Percentiles rank a stretch among this genome's conserved stretches.
phyloP scores from a whole-genome alignment of 2,797 vertebrate genomes.

The Triplophysa yarkandensis region DNA sequence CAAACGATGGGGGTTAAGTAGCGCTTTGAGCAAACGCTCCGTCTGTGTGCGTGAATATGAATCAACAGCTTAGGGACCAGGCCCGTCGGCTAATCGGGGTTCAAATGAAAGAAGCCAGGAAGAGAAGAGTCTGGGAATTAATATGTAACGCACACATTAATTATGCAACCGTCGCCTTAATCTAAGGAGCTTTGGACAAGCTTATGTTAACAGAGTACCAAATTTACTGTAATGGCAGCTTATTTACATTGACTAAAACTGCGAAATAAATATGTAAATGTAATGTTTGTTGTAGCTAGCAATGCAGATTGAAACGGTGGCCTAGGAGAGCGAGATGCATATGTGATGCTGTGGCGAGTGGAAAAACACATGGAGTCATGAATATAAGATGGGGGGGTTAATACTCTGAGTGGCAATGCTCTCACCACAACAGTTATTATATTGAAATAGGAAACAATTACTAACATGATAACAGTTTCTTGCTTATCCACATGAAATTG shows the following conservation, averaged over 20 bases:
- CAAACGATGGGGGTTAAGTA: conserved; percentile 80
- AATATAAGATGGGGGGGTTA: conserved; percentile 49
- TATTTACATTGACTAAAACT: conserved; percentile 99
- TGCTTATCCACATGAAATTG: too few species aligned
- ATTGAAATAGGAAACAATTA: too few species aligned
- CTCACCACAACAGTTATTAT: conserved; percentile 4
- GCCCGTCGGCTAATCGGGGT: conserved; percentile 77
- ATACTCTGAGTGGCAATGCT: background rate
- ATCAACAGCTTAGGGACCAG: conserved; percentile 78
- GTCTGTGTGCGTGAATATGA: conserved; percentile 79
- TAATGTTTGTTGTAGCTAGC: conserved; percentile 99
- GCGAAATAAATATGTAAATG: conserved; percentile 99
- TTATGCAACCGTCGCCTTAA: conserved; percentile 96
- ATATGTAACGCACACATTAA: conserved; percentile 88
- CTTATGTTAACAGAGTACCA: conserved; percentile 99
- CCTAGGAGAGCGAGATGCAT: conserved; percentile 80
- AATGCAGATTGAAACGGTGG: conserved; percentile 86
- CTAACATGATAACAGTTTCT: too few species aligned
- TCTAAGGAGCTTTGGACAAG: conserved; percentile 94
- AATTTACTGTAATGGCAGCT: conserved; percentile 99
- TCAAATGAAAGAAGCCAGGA: conserved; percentile 70
- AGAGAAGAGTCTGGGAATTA: conserved; percentile 78
- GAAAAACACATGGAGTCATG: conserved; percentile 30
- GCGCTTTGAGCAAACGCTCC: conserved; percentile 77
- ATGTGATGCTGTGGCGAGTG: conserved; percentile 77